Evolutionary conservation across 1,140 invertebrate genomes (phyloP).

Genomic region (Drosophila truncata): DNA sequence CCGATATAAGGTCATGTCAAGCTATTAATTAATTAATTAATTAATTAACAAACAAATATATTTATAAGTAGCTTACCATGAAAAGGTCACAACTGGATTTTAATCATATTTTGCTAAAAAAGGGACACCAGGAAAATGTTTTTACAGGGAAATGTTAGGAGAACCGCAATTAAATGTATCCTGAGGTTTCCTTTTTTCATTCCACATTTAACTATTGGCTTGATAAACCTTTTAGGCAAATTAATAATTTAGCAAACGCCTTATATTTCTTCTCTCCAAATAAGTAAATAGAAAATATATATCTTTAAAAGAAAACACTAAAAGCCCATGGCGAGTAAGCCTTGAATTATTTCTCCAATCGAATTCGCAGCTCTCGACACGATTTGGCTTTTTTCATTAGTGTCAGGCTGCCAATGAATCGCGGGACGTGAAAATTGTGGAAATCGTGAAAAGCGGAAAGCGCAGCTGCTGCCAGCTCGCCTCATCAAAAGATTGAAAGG

Average conservation of each 20-base stretch:
- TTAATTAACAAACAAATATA: constrained; percentile 5
- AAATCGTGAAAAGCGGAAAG: constrained; percentile 25
- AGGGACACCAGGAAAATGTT: not conserved
- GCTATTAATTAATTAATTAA: too few relatives aligned
- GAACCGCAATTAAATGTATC: not conserved
- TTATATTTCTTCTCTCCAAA: not conserved
- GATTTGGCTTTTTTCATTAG: constrained; percentile 53
- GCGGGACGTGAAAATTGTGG: constrained; percentile 34
- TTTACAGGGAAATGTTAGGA: not conserved
- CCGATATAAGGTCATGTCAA: not conserved
- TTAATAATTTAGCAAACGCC: not conserved
- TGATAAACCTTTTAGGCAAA: not conserved
- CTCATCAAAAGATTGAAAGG: constrained; percentile 57
- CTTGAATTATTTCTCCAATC: constrained; percentile 7
- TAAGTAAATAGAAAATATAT: constrained; percentile 7
- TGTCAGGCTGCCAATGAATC: constrained; percentile 46
- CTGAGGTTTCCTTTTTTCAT: not conserved
- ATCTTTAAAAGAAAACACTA: not conserved
- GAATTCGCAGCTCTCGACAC: constrained; percentile 25
- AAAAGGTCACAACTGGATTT: constrained; percentile 5
- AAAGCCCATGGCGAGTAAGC: not conserved
- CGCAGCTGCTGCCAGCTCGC: constrained; percentile 39
- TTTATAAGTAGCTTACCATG: constrained; percentile 1
- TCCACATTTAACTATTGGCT: not conserved
- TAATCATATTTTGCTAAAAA: not conserved